phyloP scores from a whole-genome alignment of 1,140 invertebrate species.

The Drosophila lacertosa region DNA sequence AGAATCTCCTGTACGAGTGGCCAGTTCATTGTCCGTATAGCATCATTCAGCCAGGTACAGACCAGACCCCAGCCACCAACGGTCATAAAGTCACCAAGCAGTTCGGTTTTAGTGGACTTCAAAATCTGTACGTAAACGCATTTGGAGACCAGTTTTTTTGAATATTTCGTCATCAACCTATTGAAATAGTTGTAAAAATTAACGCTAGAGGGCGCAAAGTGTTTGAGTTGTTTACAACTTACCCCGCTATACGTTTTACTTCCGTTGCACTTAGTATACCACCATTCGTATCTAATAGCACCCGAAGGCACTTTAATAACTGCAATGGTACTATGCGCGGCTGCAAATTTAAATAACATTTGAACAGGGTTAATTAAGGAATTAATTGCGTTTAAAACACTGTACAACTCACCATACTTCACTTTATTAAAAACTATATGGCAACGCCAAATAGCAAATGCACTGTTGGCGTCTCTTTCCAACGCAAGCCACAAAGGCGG shows the following conservation, averaged over 20 bases:
- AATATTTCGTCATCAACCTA: constrained; percentile 97
- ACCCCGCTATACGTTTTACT: constrained; percentile 92
- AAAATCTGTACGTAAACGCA: constrained; percentile 98
- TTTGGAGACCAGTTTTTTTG: constrained; percentile 97
- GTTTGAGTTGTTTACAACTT: constrained; percentile 70
- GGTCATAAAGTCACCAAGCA: constrained; percentile 94
- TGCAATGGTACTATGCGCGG: constrained; percentile 95
- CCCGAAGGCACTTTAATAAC: constrained; percentile 93
- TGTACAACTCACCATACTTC: constrained; percentile 61
- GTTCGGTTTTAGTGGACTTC: constrained; percentile 92
- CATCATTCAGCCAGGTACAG: constrained; percentile 94
- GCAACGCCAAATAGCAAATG: constrained; percentile 54
- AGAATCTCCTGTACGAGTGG: constrained; percentile 93
- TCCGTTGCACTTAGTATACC: constrained; percentile 94
- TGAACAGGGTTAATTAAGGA: background rate
- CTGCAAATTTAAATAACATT: constrained; percentile 86
- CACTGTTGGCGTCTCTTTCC: constrained; percentile 52
- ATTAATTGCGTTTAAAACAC: background rate
- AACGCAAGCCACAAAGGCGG: constrained; percentile 11
- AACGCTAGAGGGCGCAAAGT: constrained; percentile 48
- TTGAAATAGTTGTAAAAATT: constrained; percentile 83
- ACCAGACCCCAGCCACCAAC: constrained; percentile 95
- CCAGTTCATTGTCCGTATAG: constrained; percentile 92
- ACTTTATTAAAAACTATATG: constrained; percentile 25
- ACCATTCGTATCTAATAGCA: constrained; percentile 91